A percentile compares a stretch with the other conserved stretches of the same genome.
These are phyloP conservation scores for Ctenodactylus gundi DNA, from an alignment of 2,113 vertebrate genomes.

Conservation along the genomic window DNA sequence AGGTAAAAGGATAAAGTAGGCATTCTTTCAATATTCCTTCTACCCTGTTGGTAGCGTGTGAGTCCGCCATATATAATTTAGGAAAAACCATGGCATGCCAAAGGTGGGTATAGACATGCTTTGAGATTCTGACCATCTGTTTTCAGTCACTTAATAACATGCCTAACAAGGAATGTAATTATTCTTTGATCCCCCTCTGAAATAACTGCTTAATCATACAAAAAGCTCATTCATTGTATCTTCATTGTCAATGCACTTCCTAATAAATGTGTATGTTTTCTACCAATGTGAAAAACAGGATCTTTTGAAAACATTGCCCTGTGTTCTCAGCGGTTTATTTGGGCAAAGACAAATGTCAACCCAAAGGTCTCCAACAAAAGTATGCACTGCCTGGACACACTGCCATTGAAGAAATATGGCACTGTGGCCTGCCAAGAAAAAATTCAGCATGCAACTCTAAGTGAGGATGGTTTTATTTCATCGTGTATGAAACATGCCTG, in stretches of 20 bases:
- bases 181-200: neutral
- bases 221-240: neutral
- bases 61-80: neutral
- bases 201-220: neutral
- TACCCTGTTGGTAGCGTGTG: neutral
- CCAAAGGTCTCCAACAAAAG: slow-evolving; percentile 69
- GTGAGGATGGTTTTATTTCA: slow-evolving; percentile 52
- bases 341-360: slow-evolving; percentile 73
- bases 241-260: neutral
- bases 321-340: slow-evolving; percentile 37
- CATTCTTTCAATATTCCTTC: neutral
- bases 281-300: slow-evolving; percentile 32
- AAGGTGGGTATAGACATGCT: neutral
- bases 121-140: neutral
- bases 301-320: slow-evolving; percentile 48
- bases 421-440: slow-evolving; percentile 53
- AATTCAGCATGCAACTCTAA: slow-evolving; percentile 23
- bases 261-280: neutral
- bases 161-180: neutral
- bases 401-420: slow-evolving; percentile 56
- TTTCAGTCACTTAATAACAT: neutral
- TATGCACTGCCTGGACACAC: slow-evolving; percentile 43
- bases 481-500: slow-evolving; percentile 11
- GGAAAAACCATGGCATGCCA: neutral
- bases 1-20: neutral